Percentiles rank a stretch among this genome's conserved stretches.
Conservation (phyloP, 2,888 invertebrate genomes). For the Drosophila longiperda region DNA sequence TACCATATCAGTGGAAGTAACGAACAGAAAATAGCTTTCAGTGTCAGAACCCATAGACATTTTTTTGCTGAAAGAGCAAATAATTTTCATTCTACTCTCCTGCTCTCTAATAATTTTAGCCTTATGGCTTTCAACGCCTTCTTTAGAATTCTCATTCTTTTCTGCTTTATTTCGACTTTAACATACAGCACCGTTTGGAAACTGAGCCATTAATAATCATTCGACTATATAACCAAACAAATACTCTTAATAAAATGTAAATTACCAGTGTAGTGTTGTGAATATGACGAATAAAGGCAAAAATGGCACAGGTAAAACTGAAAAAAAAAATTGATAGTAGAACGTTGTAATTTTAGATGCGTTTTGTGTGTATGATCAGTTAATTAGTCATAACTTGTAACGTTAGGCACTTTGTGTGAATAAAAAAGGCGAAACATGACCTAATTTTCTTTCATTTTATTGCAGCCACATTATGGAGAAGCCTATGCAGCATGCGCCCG, state of each 20-base stretch:
- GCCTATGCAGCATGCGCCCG: slow-evolving; percentile 85
- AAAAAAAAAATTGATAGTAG: background rate
- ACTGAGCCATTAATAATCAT: slow-evolving; percentile 3
- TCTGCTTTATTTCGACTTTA: slow-evolving; percentile 57
- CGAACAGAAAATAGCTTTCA: slow-evolving; percentile 50
- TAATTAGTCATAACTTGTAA: slow-evolving; percentile 44
- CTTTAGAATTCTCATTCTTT: slow-evolving; percentile 9
- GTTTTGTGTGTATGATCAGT: slow-evolving; percentile 9
- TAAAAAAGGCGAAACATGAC: slow-evolving; percentile 8
- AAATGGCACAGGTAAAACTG: slow-evolving; percentile 68
- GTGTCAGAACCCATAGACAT: slow-evolving; percentile 53
- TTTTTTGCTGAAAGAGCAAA: slow-evolving; percentile 19
- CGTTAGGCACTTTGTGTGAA: slow-evolving; percentile 17
- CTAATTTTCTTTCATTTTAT: background rate
- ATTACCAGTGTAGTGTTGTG: slow-evolving; percentile 46
- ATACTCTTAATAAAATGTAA: slow-evolving; percentile 4
- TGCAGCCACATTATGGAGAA: slow-evolving; percentile 86
- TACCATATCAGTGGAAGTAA: slow-evolving; percentile 58
- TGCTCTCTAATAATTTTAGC: background rate
- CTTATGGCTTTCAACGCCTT: slow-evolving; percentile 36
- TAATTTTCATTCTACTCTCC: background rate
- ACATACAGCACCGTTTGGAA: slow-evolving; percentile 10
- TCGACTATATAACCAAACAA: slow-evolving; percentile 18
- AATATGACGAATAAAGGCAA: slow-evolving; percentile 44
- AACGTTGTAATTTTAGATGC: slow-evolving; percentile 29